Conservation (phyloP, 2,113 vertebrate genomes). For the Saiga tatarica region DNA sequence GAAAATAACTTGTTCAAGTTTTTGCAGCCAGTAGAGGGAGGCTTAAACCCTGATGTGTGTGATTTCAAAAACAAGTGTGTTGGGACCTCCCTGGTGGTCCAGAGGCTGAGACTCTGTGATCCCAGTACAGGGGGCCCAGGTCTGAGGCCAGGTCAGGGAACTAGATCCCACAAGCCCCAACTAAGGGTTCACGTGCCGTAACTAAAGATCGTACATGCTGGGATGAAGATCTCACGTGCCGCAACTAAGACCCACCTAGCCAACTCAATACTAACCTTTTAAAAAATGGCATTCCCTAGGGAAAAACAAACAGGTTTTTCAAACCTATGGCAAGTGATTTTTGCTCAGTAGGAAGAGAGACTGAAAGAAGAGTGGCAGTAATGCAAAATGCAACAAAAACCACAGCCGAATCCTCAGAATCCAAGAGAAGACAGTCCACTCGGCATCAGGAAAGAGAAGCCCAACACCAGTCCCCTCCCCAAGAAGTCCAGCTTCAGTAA, state of each 20-base stretch:
- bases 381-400: neutral
- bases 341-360: neutral
- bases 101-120: neutral
- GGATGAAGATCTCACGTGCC: neutral
- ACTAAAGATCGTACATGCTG: neutral
- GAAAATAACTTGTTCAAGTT: neutral
- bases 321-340: neutral
- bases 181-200: neutral
- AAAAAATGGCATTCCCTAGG: neutral
- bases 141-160: neutral
- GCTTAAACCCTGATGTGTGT: neutral
- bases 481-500: neutral
- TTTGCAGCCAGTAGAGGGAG: neutral
- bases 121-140: neutral
- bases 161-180: neutral
- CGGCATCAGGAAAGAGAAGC: neutral
- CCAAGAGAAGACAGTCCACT: neutral
- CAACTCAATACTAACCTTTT: neutral
- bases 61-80: neutral
- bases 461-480: too few relatives aligned
- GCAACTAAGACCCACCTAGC: neutral
- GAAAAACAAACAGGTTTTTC: neutral
- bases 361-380: accelerated
- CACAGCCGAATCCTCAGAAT: neutral
- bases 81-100: neutral